Percentiles rank a stretch among this genome's conserved stretches.
Conservation (phyloP, 2,888 invertebrate species). For the Asteroscopus sphinx region DNA sequence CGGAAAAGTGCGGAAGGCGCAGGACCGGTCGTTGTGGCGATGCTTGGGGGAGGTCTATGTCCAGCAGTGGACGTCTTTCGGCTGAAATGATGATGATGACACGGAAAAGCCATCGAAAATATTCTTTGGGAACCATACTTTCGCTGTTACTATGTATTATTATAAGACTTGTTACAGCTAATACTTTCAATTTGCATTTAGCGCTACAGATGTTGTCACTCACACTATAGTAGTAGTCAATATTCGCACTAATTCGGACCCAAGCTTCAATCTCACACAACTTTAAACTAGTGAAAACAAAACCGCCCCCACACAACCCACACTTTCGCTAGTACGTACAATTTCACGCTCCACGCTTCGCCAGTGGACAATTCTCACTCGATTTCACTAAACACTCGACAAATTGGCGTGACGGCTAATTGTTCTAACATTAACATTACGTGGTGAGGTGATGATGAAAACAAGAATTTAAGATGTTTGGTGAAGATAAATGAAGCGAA, state of each 20-base stretch:
- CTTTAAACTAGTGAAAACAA: slow-evolving; percentile 72
- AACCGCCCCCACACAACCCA: slow-evolving; percentile 69
- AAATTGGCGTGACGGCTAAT: slow-evolving; percentile 58
- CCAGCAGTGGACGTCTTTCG: no score
- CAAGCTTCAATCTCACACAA: slow-evolving; percentile 10
- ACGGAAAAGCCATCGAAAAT: no score
- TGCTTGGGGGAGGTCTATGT: no score
- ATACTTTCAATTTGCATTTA: no score
- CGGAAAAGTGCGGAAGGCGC: no score
- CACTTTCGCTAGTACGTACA: slow-evolving; percentile 44
- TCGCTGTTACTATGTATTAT: no score
- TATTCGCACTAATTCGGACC: slow-evolving; percentile 6
- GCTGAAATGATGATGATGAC: no score
- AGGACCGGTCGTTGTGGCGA: no score
- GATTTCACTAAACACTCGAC: slow-evolving; percentile 60
- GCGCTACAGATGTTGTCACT: no score
- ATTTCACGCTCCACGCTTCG: slow-evolving; percentile 57
- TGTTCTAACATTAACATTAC: slow-evolving; percentile 44
- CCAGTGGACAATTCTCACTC: slow-evolving; percentile 49
- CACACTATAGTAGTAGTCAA: not conserved
- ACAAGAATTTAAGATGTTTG: slow-evolving; percentile 32
- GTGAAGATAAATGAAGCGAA: slow-evolving; percentile 23
- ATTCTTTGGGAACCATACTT: no score
- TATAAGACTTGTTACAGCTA: no score
- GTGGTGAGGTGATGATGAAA: slow-evolving; percentile 8